Base-by-base conservation (phyloP, 2,888 invertebrate species). In the Molanna angustata region DNA sequence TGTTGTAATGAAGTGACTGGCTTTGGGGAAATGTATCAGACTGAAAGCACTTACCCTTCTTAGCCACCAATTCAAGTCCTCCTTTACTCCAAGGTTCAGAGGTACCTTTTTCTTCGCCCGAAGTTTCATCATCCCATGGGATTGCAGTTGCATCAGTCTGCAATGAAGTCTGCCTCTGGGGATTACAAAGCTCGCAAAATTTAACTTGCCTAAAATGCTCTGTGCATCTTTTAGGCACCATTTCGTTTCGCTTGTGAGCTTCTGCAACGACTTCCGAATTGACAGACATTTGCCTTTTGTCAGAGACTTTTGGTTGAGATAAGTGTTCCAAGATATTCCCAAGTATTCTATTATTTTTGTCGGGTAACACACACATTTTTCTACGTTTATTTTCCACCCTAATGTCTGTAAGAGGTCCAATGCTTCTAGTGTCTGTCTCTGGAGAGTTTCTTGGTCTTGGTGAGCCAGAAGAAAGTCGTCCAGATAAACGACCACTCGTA, bases 391-490 rank as follows among this genome's bases (percentile, higher is more conserved):
- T 11, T 11, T 22, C 3, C 27, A 20, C n/a, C 21, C 43, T 3
- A 43, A 27, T 1, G 43, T 22, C 43, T 43, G 43, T 19, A 43
- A 20, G 14, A 43, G 16, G 16, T 14, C 14, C 20, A 43, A 19
- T 14, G 43, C 20, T 11, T 20, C 43, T 43, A 22, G 13, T 4
- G 35, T 35, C 13, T 35, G 43, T 43, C 22, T 43, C 27, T 43
- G 43, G 22, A 43, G 14, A 14, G 20, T 20, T 43, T 43, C 43
- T 20, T 21, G 17, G 27, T 43, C 22, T n/a, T 43, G 43, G 21
- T 43, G 22, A 4, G 43, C 43, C 21, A 49, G 32, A 14, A 49
- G 42, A 32, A 51, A 51, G 33, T 51, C 51, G 51, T 51, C 44
- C 3, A 51, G 44, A 16, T 39, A 37, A n/a, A 45, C 31, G 11